Conservation (phyloP, 2,888 invertebrate genomes). For the Fabriciana adippe region DNA sequence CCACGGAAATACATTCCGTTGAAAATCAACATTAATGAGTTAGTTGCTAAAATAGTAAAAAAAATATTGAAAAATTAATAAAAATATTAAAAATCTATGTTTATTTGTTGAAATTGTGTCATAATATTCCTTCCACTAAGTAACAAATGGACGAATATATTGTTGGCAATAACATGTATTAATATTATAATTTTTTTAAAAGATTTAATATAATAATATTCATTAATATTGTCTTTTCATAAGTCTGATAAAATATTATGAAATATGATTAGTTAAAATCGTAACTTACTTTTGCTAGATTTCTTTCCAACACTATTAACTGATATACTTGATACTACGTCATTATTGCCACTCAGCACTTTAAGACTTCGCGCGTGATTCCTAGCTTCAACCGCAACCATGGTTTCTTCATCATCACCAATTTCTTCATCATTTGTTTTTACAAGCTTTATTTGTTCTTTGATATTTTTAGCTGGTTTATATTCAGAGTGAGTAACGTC, state of each 20-base stretch:
- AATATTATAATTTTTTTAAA: too few relatives aligned
- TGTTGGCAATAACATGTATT: too few relatives aligned
- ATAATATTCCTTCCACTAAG: too few relatives aligned
- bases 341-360: slow-evolving; percentile 68
- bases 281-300: slow-evolving; percentile 58
- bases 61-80: too few relatives aligned
- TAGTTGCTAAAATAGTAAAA: slow-evolving; percentile 61
- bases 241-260: background rate
- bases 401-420: slow-evolving; percentile 80
- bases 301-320: slow-evolving; percentile 84
- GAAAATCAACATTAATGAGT: slow-evolving; percentile 86
- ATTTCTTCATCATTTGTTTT: slow-evolving; percentile 76
- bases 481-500: slow-evolving; percentile 61
- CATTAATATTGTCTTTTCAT: too few relatives aligned
- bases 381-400: slow-evolving; percentile 83
- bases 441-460: slow-evolving; percentile 79
- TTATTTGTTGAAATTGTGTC: too few relatives aligned
- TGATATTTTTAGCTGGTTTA: slow-evolving; percentile 76
- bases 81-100: too few relatives aligned
- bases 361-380: slow-evolving; percentile 73
- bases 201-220: too few relatives aligned
- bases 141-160: too few relatives aligned
- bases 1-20: slow-evolving; percentile 91
- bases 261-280: background rate
- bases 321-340: slow-evolving; percentile 82